Percentiles rank a stretch among this genome's conserved stretches.
phyloP scores from a whole-genome alignment of 2,113 vertebrate species.

The Rhinoderma darwinii region DNA sequence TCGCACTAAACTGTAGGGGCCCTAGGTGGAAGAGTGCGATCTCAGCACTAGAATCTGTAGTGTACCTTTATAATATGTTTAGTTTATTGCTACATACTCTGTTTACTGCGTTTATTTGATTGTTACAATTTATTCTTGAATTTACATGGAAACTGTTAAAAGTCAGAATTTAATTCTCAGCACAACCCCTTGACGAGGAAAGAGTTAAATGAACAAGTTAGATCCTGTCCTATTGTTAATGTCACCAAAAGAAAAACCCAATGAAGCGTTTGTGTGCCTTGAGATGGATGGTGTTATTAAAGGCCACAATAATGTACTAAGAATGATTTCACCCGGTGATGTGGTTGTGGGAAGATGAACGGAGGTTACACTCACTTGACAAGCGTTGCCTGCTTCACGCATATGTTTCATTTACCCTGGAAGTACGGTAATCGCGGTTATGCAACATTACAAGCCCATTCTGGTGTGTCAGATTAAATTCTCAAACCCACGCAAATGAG shows the following conservation, averaged over 20 bases:
- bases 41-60: too few species aligned
- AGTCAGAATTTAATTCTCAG: not conserved
- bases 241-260: conserved; percentile 4
- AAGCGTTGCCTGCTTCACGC: conserved; percentile 24
- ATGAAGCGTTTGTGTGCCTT: not conserved
- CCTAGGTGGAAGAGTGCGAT: too few species aligned
- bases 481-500: conserved; percentile 48
- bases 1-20: too few species aligned
- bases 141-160: not conserved
- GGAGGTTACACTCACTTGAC: conserved; percentile 46
- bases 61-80: not conserved
- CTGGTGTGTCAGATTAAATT: conserved; percentile 16
- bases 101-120: too few species aligned
- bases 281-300: conserved; percentile 38
- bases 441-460: conserved; percentile 15
- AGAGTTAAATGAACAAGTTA: conserved; percentile 1
- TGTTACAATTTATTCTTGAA: not conserved
- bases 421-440: conserved; percentile 46
- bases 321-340: conserved; percentile 42
- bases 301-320: conserved; percentile 36
- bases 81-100: not conserved
- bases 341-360: conserved; percentile 49
- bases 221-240: not conserved
- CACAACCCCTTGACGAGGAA: not conserved
- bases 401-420: conserved; percentile 18